These are phyloP conservation scores for Anastatus disparis DNA, from an alignment of 1,140 invertebrate species.

Conservation along the genomic window DNA sequence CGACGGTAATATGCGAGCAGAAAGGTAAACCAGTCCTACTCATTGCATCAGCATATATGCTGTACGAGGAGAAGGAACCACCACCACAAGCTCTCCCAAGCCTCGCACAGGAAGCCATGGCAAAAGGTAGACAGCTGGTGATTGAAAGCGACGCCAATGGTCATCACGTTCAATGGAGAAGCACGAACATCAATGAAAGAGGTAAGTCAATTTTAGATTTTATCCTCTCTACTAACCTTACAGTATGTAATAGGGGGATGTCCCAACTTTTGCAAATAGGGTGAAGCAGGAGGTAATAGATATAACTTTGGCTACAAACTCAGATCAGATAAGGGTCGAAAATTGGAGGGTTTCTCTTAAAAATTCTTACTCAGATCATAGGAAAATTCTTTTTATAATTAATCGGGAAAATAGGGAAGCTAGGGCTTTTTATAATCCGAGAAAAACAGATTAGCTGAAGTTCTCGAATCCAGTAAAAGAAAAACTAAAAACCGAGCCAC, in stretches of 20 bases:
- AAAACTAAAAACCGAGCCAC: no score
- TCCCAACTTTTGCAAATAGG: conserved; percentile 16
- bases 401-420: no score
- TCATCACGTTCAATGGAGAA: conserved; percentile 7
- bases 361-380: not conserved
- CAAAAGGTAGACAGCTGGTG: not conserved
- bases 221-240: not conserved
- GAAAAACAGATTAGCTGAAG: no score
- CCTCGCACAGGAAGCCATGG: not conserved
- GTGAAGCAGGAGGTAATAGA: conserved; percentile 24
- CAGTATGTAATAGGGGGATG: conserved; percentile 1
- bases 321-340: not conserved
- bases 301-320: not conserved
- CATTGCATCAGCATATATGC: not conserved
- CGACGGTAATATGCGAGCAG: not conserved
- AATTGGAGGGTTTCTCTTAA: not conserved
- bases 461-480: no score
- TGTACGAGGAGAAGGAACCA: not conserved
- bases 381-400: not conserved
- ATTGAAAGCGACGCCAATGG: no score
- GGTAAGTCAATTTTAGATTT: conserved; percentile 1
- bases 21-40: not conserved
- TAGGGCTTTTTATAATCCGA: no score
- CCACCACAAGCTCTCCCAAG: not conserved
- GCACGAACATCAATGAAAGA: conserved; percentile 21